phyloP scores from a whole-genome alignment of 2,888 invertebrate genomes.

The Myopa tessellatipennis region DNA sequence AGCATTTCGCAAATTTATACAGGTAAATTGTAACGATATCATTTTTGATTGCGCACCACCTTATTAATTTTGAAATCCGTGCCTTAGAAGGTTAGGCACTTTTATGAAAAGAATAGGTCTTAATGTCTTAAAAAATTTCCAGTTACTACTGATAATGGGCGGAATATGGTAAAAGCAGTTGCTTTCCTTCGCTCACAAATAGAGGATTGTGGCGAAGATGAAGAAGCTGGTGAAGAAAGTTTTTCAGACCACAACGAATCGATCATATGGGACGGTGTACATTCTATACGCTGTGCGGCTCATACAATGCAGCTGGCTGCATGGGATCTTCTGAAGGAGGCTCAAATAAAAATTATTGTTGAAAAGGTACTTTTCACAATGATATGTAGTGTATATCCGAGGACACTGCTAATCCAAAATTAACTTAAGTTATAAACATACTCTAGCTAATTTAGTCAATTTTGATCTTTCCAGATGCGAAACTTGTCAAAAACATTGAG shows the following conservation, averaged over 20 bases:
- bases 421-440: not conserved
- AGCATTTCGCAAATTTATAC: conserved; percentile 11
- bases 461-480: not conserved
- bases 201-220: not conserved
- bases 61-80: not conserved
- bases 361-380: not conserved
- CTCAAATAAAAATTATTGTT: not conserved
- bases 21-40: not conserved
- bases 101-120: not conserved
- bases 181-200: not conserved
- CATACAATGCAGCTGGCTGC: conserved; percentile 12
- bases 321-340: not conserved
- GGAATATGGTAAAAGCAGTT: conserved; percentile 4
- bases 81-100: not conserved
- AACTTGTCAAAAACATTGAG: not conserved
- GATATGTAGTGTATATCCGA: not conserved
- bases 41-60: not conserved
- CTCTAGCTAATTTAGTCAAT: not conserved
- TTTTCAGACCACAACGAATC: not conserved
- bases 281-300: conserved; percentile 18
- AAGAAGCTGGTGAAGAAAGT: not conserved
- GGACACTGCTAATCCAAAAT: not conserved
- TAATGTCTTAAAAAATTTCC: not conserved
- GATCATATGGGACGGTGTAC: not conserved
- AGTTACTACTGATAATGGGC: not conserved